A percentile compares a stretch with the other conserved stretches of the same genome.
These are phyloP conservation scores for Lemur catta DNA, from an alignment of 2,797 vertebrate genomes.

Conservation along the genomic window DNA sequence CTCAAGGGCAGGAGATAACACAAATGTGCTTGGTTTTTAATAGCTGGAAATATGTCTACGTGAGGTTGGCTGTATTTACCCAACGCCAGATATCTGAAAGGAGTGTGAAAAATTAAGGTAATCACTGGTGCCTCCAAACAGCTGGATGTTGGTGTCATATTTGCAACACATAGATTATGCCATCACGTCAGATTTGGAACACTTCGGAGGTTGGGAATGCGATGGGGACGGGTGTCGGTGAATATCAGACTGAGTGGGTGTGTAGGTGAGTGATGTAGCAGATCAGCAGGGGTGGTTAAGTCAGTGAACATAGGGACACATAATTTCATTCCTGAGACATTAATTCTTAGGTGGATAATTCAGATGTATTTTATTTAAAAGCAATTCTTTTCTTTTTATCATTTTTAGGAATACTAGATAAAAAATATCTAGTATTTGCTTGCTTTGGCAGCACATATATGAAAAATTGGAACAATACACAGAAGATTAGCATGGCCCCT, in stretches of 20 bases:
- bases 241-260: not conserved
- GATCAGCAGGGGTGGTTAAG: not conserved
- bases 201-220: not conserved
- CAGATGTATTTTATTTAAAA: not conserved
- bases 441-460: not conserved
- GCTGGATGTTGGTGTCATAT: not conserved
- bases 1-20: slow-evolving; percentile 74
- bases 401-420: slow-evolving; percentile 2
- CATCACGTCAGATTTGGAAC: not conserved
- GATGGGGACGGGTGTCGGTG: not conserved
- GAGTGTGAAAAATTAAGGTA: slow-evolving; percentile 20
- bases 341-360: not conserved
- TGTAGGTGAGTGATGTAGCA: not conserved
- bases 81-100: not conserved
- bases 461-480: not conserved
- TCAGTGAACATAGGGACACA: not conserved
- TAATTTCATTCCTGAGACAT: not conserved
- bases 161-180: not conserved
- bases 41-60: slow-evolving; percentile 52
- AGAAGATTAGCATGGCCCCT: not conserved
- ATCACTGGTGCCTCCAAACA: not conserved
- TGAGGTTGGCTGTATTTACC: slow-evolving; percentile 33
- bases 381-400: not conserved
- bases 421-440: too few species aligned
- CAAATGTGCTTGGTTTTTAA: slow-evolving; percentile 64